Percentiles rank a stretch among this genome's conserved stretches.
These are phyloP conservation scores for Cryptocheilus praepositus DNA, from an alignment of 2,888 invertebrate species.

Conservation along the genomic window DNA sequence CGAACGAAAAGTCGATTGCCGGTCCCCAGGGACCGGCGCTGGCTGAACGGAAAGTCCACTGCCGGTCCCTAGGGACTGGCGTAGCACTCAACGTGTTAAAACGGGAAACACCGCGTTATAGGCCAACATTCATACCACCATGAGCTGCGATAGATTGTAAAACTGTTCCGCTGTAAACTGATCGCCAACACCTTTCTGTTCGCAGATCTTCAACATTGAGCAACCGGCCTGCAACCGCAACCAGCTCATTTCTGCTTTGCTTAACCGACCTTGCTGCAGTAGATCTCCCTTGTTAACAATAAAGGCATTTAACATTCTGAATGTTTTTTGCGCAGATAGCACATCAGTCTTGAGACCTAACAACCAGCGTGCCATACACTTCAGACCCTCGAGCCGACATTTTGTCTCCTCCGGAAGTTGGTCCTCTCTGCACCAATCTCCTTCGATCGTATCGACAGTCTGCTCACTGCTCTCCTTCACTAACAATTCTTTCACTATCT, in stretches of 20 bases:
- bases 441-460: slow-evolving; percentile 75
- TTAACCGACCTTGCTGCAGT: slow-evolving; percentile 84
- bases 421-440: slow-evolving; percentile 90
- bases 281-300: slow-evolving; percentile 94
- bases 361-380: slow-evolving; percentile 97
- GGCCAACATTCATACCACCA: slow-evolving; percentile 79
- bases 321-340: slow-evolving; percentile 93
- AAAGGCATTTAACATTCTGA: slow-evolving; percentile 95
- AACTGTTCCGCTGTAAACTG: slow-evolving; percentile 96
- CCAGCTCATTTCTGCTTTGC: slow-evolving; percentile 94
- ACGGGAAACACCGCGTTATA: slow-evolving; percentile 9
- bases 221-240: slow-evolving; percentile 93
- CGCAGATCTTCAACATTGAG: slow-evolving; percentile 97
- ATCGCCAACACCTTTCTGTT: slow-evolving; percentile 96
- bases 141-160: slow-evolving; percentile 92
- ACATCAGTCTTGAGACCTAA: slow-evolving; percentile 92
- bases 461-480: slow-evolving; percentile 85
- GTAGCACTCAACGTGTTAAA: no score
- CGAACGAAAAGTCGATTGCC: no score
- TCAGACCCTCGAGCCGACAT: slow-evolving; percentile 95
- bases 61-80: no score
- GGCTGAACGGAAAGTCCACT: no score
- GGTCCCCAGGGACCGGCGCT: no score
- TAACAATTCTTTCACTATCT: slow-evolving; percentile 95
- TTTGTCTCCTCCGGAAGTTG: slow-evolving; percentile 92